phyloP scores from a whole-genome alignment of 2,888 invertebrate genomes.

The Troides aeacus region DNA sequence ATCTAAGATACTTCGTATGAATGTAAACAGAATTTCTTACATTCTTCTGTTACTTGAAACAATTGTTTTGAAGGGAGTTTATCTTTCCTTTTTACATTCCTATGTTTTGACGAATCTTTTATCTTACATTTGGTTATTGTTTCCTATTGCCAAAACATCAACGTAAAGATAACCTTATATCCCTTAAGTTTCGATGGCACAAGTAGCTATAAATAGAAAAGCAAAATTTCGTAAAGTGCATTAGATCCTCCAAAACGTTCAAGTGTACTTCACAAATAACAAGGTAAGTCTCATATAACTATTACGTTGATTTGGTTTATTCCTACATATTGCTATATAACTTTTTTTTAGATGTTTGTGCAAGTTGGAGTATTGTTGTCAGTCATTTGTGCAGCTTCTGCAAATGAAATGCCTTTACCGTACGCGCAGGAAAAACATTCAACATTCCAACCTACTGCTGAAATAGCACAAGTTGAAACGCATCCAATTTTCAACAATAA shows the following conservation, averaged over 20 bases:
- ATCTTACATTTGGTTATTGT: slow-evolving; percentile 36
- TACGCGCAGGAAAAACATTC: slow-evolving; percentile 48
- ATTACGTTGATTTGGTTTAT: neutral
- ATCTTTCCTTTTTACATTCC: slow-evolving; percentile 48
- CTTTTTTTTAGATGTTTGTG: slow-evolving; percentile 61
- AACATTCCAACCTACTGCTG: slow-evolving; percentile 49
- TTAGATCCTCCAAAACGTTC: slow-evolving; percentile 11
- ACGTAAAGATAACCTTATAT: slow-evolving; percentile 46
- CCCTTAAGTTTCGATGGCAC: slow-evolving; percentile 35
- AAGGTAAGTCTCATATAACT: slow-evolving; percentile 14
- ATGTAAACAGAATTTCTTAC: neutral
- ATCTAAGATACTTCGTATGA: no score
- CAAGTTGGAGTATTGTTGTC: slow-evolving; percentile 41
- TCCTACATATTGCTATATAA: neutral
- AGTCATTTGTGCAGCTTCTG: slow-evolving; percentile 39
- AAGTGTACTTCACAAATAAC: slow-evolving; percentile 1
- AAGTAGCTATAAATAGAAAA: slow-evolving; percentile 54
- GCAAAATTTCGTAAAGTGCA: slow-evolving; percentile 32
- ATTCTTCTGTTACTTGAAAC: neutral
- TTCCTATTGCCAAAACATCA: slow-evolving; percentile 51
- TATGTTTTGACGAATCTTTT: slow-evolving; percentile 59
- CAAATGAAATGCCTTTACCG: slow-evolving; percentile 58
- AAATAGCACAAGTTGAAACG: slow-evolving; percentile 45
- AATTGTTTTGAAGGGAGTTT: slow-evolving; percentile 7
- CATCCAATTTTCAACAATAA: slow-evolving; percentile 48